Base-by-base conservation (phyloP, 2,113 vertebrate species). In the Panurus biarmicus region DNA sequence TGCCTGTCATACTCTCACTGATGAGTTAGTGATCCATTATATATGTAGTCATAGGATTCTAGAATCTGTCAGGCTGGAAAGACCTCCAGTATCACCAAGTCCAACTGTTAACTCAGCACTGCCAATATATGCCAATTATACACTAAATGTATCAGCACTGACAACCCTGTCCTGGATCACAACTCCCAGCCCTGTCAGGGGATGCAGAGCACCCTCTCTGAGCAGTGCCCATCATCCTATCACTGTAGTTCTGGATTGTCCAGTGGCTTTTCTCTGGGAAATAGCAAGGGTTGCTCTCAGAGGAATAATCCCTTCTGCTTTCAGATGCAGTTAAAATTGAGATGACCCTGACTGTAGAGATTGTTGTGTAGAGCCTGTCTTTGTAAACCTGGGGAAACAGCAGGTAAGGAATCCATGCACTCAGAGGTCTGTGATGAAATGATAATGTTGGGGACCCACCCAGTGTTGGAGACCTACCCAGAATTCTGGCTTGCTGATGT, bases 141-240 rank as follows among this genome's bases (percentile, higher is more conserved):
- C 3, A 64, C 3, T 17, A 33, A 80, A n/a, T 0, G 0, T 38
- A 20, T 11, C 21, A 67, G 12, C 11, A 56, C 44, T 57, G 64
- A 12, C 10, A 83, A 5, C 12, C 35, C 50, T 60, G 24, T 9
- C 8, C 8, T 33, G 40, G 26, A 60, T 36, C 62, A 38, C 17
- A 60, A 3, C 31, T 77, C 36, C n/a, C 64, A 58, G 15, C 15
- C 33, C 38, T 54, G 23, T 5, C 2, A 3, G 25, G 57, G n/a
- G 38, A 35, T 47, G 5, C 50, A 62, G 40, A 17, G 4, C 21
- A 71, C 14, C 10, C 13, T 69, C 25, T 11, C 40, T 45, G 45
- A 25, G 42, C 54, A 70, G 4, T 21, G 40, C 29, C 40, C 9
- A 29, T 47, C 48, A 50, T 51, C 40, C 53, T 24, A 1, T 35